Evolutionary conservation across 2,797 vertebrate genomes (phyloP), one percentile per base, ranked within the genome.

Genomic region (Acipenser transmontanus): DNA sequence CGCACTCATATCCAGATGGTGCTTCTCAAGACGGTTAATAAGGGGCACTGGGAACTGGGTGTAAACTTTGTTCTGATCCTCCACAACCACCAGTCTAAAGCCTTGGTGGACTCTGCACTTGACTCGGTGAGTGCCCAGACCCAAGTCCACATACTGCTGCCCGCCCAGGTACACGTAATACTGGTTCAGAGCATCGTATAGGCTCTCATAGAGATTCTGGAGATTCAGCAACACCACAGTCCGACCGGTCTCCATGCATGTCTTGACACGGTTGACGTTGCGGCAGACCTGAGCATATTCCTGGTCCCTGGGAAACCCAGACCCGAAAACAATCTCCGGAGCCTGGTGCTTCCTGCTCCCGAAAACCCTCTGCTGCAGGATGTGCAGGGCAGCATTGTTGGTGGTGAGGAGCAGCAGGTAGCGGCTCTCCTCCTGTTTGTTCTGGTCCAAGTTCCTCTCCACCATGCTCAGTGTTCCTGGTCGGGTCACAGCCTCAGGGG

Each of bases 11-110:
- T 91, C 84, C 64, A 93, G 78, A 67, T 74, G 81, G 74, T 92
- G 90, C 62, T 92, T 92, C 76, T 92, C 91, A 68, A 92, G 80
- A 7, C 90, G 78, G 81, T 91, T 92, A 75, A 91, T 88, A 34
- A 92, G 87, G 2, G 91, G 89, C 49, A 89, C 78, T 0, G 91
- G 91, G 68, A 92, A 92, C 68, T 84, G 81, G 4, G 79, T 74
- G 50, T 92, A 91, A 50, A 91, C 91, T 54, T 90, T 88, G 49
- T 86, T 82, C 65, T 91, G 84, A 75, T 92, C 91, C 65, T 92
- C 91, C 11, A 91, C 81, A 0, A 92, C 86, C 34, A 92, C 76
- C 56, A 92, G 72, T 68, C 86, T 79, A 72, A 92, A 92, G 64
- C 83, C 77, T 62, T 34, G 73, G 60, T 91, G 83, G 69, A 92